Evolutionary conservation across 2,113 vertebrate genomes (phyloP).

Genomic region (Ardeotis arabs): DNA sequence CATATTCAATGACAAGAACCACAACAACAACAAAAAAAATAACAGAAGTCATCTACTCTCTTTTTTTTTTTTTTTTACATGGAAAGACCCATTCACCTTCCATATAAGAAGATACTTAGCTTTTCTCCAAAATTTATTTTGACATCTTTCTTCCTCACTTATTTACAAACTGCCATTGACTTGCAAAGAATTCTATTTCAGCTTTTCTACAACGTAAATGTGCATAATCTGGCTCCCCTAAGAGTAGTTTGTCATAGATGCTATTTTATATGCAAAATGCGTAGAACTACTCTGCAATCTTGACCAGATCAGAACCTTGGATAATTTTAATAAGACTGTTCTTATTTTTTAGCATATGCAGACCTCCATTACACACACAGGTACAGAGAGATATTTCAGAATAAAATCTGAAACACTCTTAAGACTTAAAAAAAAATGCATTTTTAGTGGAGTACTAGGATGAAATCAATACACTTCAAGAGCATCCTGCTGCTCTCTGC

Average conservation of each 20-base stretch:
- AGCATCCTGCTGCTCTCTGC: neutral
- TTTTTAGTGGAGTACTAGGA: neutral
- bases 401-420: neutral
- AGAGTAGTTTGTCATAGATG: neutral
- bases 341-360: neutral
- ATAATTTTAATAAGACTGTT: neutral
- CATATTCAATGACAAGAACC: neutral
- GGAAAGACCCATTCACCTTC: neutral
- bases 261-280: neutral
- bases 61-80: neutral
- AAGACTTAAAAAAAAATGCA: neutral
- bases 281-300: neutral
- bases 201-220: neutral
- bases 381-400: neutral
- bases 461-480: neutral
- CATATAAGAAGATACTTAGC: neutral
- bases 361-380: neutral
- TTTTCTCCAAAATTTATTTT: neutral
- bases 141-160: neutral
- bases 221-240: neutral
- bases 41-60: neutral
- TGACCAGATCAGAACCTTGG: neutral
- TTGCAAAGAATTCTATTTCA: neutral
- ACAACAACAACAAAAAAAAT: neutral
- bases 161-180: neutral